Conservation (phyloP, 2,113 vertebrate genomes). For the Anhinga rufa region DNA sequence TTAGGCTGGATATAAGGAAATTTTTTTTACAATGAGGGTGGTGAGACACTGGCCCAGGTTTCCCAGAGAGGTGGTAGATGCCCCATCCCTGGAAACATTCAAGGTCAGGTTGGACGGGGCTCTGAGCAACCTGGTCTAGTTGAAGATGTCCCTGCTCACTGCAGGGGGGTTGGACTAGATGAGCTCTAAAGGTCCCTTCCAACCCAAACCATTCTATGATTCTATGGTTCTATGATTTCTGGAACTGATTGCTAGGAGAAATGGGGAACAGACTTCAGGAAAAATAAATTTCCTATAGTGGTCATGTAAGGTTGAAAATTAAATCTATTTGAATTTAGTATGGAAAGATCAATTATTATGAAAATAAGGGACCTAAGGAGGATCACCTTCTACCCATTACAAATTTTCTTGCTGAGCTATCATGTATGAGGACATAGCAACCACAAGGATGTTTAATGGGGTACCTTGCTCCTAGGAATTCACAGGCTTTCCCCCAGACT, state of each 20-base stretch:
- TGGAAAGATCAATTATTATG: neutral
- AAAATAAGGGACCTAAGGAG: neutral
- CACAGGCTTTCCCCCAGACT: neutral
- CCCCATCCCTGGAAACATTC: too few species aligned
- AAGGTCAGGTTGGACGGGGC: too few species aligned
- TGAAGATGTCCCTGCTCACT: too few species aligned
- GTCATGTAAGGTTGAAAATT: neutral
- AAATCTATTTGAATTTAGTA: neutral
- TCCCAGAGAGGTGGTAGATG: too few species aligned
- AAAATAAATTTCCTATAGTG: neutral
- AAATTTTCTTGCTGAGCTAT: neutral
- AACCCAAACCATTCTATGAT: too few species aligned
- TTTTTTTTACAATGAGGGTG: too few species aligned
- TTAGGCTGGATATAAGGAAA: too few species aligned
- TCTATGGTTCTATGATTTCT: neutral
- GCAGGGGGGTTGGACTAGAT: too few species aligned
- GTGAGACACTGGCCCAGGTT: too few species aligned
- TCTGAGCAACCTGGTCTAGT: too few species aligned
- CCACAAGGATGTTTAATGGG: neutral
- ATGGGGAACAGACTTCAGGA: neutral
- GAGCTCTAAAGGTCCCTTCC: too few species aligned
- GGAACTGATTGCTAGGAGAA: neutral
- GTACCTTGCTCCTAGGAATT: neutral
- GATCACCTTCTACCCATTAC: neutral
- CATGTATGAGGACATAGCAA: neutral